Evolutionary conservation across 2,888 invertebrate genomes (phyloP).

Genomic region (Oscheius onirici): DNA sequence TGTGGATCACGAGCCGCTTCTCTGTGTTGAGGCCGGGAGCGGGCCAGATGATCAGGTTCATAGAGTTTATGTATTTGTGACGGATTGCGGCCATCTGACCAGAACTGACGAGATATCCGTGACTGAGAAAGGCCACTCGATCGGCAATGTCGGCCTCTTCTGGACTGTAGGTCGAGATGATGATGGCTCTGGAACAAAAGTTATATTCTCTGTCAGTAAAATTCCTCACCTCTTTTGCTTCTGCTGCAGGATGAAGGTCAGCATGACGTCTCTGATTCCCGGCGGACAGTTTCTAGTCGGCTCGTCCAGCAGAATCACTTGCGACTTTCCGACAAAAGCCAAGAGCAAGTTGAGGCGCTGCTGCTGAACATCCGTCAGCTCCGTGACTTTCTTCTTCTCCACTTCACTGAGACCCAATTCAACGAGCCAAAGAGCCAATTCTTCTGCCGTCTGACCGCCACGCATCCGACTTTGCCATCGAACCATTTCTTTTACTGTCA

Average conservation of each 20-base stretch:
- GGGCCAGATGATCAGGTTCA: slow-evolving; percentile 16
- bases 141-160: slow-evolving; percentile 10
- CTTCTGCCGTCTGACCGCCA: background rate
- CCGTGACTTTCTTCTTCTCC: background rate
- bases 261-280: background rate
- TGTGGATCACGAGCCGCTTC: background rate
- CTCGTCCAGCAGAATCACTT: slow-evolving; percentile 14
- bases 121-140: background rate
- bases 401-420: background rate
- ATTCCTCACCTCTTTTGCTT: slow-evolving; percentile 1
- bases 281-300: slow-evolving; percentile 18
- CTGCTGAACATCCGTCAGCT: background rate
- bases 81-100: background rate
- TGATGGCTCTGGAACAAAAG: slow-evolving; percentile 13
- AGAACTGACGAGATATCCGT: slow-evolving; percentile 4
- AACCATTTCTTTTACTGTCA: slow-evolving; percentile 7
- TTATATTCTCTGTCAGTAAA: background rate
- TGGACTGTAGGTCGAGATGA: slow-evolving; percentile 12
- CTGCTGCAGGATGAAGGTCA: background rate
- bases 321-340: slow-evolving; percentile 16
- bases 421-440: background rate
- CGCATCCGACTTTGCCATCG: background rate
- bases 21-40: background rate
- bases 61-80: background rate
- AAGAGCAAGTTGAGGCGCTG: slow-evolving; percentile 15